Evolutionary conservation across 2,797 vertebrate genomes (phyloP).

Genomic region (Bufotes viridis): DNA sequence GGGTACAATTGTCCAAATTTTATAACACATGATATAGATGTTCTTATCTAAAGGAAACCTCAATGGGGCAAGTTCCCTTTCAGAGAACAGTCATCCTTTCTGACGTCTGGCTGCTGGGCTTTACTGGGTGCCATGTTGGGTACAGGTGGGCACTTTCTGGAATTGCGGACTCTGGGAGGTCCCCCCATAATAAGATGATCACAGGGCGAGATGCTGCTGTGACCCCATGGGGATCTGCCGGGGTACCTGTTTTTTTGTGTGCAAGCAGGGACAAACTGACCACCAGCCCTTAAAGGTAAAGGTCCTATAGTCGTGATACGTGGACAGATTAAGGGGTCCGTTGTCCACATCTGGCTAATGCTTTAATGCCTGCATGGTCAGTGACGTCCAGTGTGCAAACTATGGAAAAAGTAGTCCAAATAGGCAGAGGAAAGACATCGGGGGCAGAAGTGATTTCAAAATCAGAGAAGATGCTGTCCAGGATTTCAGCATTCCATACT

Average conservation of each 20-base stretch:
- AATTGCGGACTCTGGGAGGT: too few species aligned
- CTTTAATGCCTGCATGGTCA: neutral
- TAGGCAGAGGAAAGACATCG: neutral
- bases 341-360: neutral
- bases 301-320: neutral
- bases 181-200: too few species aligned
- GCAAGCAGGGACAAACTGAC: neutral
- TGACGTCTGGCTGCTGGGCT: too few species aligned
- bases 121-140: too few species aligned
- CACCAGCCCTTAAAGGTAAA: too few species aligned
- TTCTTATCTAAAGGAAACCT: neutral
- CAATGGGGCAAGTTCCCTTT: neutral
- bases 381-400: neutral
- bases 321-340: neutral
- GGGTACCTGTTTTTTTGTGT: neutral
- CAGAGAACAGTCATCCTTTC: neutral
- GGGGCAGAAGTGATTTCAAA: neutral
- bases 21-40: neutral
- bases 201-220: neutral
- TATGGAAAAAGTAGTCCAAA: neutral
- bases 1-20: neutral
- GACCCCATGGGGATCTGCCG: neutral
- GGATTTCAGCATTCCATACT: conserved; percentile 4
- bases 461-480: neutral
- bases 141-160: too few species aligned